A percentile compares a stretch with the other conserved stretches of the same genome.
Conservation (phyloP, 2,113 vertebrate genomes). For the Chunga burmeisteri region DNA sequence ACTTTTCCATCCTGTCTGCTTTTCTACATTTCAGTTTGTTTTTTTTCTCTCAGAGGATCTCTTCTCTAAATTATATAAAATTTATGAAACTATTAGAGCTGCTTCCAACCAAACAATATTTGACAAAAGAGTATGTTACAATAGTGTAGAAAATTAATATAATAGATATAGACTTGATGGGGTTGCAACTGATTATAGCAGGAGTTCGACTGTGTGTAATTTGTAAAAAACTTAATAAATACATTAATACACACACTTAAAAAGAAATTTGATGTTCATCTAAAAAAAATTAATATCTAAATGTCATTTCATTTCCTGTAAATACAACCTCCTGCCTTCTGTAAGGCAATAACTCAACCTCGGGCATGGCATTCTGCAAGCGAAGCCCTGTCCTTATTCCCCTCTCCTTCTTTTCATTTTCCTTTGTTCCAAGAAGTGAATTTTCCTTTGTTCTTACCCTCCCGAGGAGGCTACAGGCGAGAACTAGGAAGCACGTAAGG, state of each 20-base stretch:
- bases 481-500: not conserved
- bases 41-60: not conserved
- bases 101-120: not conserved
- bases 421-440: not conserved
- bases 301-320: not conserved
- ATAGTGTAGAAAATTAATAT: not conserved
- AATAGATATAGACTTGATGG: not conserved
- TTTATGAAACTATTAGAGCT: not conserved
- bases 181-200: not conserved
- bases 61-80: not conserved
- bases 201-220: not conserved
- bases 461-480: not conserved
- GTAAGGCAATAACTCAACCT: not conserved
- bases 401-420: not conserved
- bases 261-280: not conserved
- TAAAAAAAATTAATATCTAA: not conserved
- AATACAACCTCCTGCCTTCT: not conserved
- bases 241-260: not conserved
- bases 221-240: not conserved
- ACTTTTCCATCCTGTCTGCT: not conserved
- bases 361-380: not conserved
- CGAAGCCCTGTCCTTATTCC: not conserved
- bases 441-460: not conserved
- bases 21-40: not conserved
- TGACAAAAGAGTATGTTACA: not conserved